These are phyloP conservation scores for Butorides virescens DNA, from an alignment of 2,113 vertebrate species.

Conservation along the genomic window DNA sequence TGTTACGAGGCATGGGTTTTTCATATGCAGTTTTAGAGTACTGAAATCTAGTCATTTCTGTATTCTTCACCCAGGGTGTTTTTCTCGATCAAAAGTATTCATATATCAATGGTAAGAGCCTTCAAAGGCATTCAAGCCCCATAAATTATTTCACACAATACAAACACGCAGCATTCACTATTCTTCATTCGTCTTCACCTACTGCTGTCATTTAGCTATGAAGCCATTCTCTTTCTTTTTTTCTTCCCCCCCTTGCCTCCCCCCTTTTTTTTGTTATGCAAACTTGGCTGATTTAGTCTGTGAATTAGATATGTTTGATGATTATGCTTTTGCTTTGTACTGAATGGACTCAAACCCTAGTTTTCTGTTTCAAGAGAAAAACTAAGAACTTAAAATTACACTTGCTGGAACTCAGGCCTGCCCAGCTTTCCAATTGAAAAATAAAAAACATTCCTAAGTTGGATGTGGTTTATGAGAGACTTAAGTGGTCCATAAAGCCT, in stretches of 20 bases:
- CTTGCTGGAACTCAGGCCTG: neutral
- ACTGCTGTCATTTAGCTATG: neutral
- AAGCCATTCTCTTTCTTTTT: neutral
- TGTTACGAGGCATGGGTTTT: neutral
- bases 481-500: neutral
- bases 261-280: neutral
- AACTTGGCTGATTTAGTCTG: neutral
- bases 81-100: neutral
- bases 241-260: rapidly evolving
- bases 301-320: neutral
- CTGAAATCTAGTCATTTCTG: neutral
- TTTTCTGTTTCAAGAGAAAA: neutral
- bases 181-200: neutral
- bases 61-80: neutral
- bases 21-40: neutral
- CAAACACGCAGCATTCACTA: neutral
- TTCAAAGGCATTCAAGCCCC: neutral
- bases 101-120: neutral
- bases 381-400: neutral
- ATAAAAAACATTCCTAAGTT: neutral
- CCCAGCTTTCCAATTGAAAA: neutral
- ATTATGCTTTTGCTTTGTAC: neutral
- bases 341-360: neutral
- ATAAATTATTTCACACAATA: conserved; percentile 13
- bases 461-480: neutral